Percentiles rank a stretch among this genome's conserved stretches.
These are phyloP conservation scores for Laupala kohalensis DNA, from an alignment of 1,140 invertebrate genomes.

Conservation along the genomic window DNA sequence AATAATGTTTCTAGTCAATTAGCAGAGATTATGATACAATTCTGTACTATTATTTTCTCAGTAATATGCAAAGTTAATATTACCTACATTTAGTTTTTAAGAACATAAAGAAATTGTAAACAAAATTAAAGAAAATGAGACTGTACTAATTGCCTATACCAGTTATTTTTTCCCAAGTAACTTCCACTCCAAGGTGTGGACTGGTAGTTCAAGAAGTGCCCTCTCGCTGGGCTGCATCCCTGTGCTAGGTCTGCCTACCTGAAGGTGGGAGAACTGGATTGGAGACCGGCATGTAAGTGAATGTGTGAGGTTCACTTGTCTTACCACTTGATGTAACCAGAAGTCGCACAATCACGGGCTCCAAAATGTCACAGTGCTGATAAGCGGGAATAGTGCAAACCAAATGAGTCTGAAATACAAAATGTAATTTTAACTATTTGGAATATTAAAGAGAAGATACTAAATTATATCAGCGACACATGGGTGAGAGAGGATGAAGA, in stretches of 20 bases:
- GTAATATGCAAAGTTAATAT: too few relatives aligned
- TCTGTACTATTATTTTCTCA: too few relatives aligned
- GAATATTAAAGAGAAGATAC: too few relatives aligned
- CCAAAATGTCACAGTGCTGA: slow-evolving; percentile 42
- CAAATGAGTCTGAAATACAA: slow-evolving; percentile 75
- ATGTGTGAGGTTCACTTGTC: slow-evolving; percentile 72
- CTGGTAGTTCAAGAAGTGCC: not conserved
- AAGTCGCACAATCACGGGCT: slow-evolving; percentile 59
- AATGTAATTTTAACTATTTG: too few relatives aligned
- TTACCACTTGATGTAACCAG: slow-evolving; percentile 76
- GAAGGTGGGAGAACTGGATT: slow-evolving; percentile 34
- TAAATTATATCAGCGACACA: too few relatives aligned
- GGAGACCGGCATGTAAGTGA: slow-evolving; percentile 71
- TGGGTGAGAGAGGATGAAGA: too few relatives aligned
- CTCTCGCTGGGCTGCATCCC: not conserved
- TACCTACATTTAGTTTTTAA: too few relatives aligned
- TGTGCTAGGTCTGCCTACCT: slow-evolving; percentile 7
- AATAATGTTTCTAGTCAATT: too few relatives aligned
- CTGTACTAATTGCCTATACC: not conserved
- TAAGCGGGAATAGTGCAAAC: slow-evolving; percentile 82
- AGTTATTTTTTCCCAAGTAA: not conserved
- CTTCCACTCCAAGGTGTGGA: not conserved
- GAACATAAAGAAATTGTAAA: not conserved
- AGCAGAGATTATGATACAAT: too few relatives aligned
- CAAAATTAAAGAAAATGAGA: not conserved